Conservation (phyloP, 1,140 invertebrate genomes). For the Zelostemma sp. region DNA sequence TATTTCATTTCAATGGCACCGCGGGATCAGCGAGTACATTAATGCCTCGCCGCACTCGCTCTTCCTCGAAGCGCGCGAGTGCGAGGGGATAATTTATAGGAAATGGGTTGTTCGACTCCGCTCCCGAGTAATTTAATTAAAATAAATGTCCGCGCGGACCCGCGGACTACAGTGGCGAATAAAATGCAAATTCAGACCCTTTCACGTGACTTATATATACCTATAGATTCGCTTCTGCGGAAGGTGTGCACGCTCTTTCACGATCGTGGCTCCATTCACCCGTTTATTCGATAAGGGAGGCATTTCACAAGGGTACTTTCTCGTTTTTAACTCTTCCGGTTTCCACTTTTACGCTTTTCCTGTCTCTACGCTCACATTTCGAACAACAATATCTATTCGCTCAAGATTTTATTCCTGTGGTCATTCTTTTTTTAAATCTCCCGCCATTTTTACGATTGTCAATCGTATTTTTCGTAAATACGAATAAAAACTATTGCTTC, state of each 20-base stretch:
- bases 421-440: no score
- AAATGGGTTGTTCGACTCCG: conserved; percentile 71
- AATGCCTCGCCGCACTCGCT: conserved; percentile 60
- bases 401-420: no score
- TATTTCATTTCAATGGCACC: conserved; percentile 70
- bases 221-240: conserved; percentile 35
- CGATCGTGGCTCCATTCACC: conserved; percentile 61
- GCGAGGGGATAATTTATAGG: conserved; percentile 71
- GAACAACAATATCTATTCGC: no score
- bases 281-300: conserved; percentile 67
- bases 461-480: no score
- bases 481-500: no score
- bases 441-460: no score
- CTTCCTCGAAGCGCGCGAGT: conserved; percentile 30
- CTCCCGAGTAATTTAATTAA: conserved; percentile 72
- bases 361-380: conserved; percentile 37
- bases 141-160: conserved; percentile 69
- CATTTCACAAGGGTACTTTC: conserved; percentile 50
- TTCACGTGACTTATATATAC: conserved; percentile 55
- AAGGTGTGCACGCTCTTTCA: conserved; percentile 47
- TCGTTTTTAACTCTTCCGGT: conserved; percentile 53
- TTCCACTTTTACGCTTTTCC: conserved; percentile 46
- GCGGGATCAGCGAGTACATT: conserved; percentile 68
- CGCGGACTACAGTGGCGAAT: conserved; percentile 64
- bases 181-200: conserved; percentile 72